A percentile compares a stretch with the other conserved stretches of the same genome.
phyloP scores from a whole-genome alignment of 2,888 invertebrate genomes.

The Psylliodes chrysocephalus region DNA sequence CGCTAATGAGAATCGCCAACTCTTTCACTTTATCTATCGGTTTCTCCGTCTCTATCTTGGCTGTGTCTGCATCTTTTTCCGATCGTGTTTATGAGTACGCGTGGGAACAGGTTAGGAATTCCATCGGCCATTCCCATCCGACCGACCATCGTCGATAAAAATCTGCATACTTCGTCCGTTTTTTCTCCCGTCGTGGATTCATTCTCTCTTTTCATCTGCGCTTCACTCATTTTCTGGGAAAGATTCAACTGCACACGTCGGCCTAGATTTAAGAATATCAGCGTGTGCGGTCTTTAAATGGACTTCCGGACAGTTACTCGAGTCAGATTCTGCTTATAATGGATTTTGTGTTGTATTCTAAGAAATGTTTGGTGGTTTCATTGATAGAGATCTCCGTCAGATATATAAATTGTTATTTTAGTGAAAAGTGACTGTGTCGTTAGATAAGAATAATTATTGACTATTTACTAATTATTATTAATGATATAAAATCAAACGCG shows the following conservation, averaged over 20 bases:
- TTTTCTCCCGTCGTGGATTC: not conserved
- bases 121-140: constrained; percentile 43
- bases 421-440: no score
- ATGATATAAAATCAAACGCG: no score
- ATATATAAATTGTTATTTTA: no score
- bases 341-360: no score
- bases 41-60: not conserved
- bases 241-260: not conserved
- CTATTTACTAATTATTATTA: no score
- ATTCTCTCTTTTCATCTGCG: not conserved
- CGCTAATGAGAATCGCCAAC: not conserved
- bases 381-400: no score
- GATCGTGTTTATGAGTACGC: constrained; percentile 25
- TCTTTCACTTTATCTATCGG: constrained; percentile 4
- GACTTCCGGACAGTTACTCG: no score
- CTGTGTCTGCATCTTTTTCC: constrained; percentile 3
- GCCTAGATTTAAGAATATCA: no score
- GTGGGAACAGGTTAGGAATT: constrained; percentile 44
- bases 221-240: not conserved
- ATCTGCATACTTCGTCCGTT: constrained; percentile 36
- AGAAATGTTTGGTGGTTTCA: no score
- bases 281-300: no score
- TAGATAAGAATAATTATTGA: no score
- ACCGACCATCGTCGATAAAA: constrained; percentile 33
- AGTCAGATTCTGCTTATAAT: no score